Evolutionary conservation across 2,888 invertebrate genomes (phyloP).

Genomic region (Macrostomum cliftonense): DNA sequence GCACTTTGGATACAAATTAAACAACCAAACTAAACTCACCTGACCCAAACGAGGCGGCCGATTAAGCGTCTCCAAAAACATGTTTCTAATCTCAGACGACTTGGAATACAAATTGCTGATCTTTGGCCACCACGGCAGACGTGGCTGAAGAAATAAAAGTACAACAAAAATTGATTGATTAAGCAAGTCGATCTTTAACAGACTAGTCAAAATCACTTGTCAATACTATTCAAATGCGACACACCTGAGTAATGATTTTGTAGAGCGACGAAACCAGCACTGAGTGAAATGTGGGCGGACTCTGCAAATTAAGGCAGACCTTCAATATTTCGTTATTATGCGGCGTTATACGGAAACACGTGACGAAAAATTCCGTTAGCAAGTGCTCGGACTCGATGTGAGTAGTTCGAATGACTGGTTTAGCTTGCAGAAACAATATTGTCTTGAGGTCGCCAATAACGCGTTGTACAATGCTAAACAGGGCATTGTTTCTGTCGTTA

Average conservation of each 20-base stretch:
- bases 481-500: constrained; percentile 70
- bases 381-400: constrained; percentile 45
- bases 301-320: constrained; percentile 61
- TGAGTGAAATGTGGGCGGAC: constrained; percentile 61
- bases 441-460: constrained; percentile 61
- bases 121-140: constrained; percentile 88
- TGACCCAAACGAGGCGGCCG: constrained; percentile 46
- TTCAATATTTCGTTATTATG: constrained; percentile 88
- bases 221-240: too few species aligned
- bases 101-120: constrained; percentile 78
- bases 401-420: too few species aligned
- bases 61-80: constrained; percentile 86
- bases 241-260: constrained; percentile 45
- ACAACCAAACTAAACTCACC: too few species aligned
- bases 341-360: constrained; percentile 83
- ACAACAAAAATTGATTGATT: too few species aligned
- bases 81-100: constrained; percentile 68
- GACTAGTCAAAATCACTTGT: too few species aligned
- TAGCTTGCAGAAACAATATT: too few species aligned
- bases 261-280: constrained; percentile 77
- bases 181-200: too few species aligned
- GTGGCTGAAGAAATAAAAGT: constrained; percentile 45
- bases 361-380: constrained; percentile 92
- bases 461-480: constrained; percentile 72
- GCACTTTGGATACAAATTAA: too few species aligned